These are phyloP conservation scores for Dasyprocta punctata DNA, from an alignment of 2,113 vertebrate species.

Conservation along the genomic window DNA sequence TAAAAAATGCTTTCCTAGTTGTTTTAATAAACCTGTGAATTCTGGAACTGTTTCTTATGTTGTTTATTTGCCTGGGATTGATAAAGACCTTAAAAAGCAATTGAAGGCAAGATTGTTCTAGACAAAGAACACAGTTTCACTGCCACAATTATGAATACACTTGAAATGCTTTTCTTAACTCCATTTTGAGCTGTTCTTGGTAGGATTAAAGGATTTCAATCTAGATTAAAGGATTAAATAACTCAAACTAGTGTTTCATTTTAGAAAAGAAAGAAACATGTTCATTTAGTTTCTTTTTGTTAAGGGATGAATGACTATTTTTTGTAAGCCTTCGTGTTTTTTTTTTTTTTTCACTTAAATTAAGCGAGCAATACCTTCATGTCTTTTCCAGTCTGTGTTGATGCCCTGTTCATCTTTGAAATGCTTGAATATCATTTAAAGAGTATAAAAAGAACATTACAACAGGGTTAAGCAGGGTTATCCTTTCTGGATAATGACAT, in stretches of 20 bases:
- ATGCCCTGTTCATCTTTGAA: slow-evolving; percentile 30
- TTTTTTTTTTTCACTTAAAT: neutral
- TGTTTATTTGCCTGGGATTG: neutral
- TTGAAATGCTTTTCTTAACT: slow-evolving; percentile 41
- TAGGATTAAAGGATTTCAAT: slow-evolving; percentile 39
- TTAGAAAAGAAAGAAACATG: slow-evolving; percentile 47
- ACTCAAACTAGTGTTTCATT: slow-evolving; percentile 44
- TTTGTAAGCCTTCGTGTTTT: neutral
- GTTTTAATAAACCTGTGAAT: neutral
- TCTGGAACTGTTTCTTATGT: neutral
- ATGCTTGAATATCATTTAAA: neutral
- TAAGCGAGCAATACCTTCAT: neutral
- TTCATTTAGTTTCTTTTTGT: slow-evolving; percentile 41
- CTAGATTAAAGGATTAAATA: slow-evolving; percentile 68
- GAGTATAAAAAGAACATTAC: neutral
- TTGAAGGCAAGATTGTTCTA: neutral
- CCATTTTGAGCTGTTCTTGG: slow-evolving; percentile 38
- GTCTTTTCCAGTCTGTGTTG: neutral
- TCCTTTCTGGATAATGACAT: neutral
- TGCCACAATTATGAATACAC: slow-evolving; percentile 33
- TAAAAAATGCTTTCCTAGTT: neutral
- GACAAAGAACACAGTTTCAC: neutral
- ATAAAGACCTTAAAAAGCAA: neutral
- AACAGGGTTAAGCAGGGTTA: neutral
- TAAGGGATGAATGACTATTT: slow-evolving; percentile 47